Evolutionary conservation across 1,140 invertebrate genomes (phyloP), one percentile per base, ranked within the genome.

Genomic region (Sarcophaga bullata): DNA sequence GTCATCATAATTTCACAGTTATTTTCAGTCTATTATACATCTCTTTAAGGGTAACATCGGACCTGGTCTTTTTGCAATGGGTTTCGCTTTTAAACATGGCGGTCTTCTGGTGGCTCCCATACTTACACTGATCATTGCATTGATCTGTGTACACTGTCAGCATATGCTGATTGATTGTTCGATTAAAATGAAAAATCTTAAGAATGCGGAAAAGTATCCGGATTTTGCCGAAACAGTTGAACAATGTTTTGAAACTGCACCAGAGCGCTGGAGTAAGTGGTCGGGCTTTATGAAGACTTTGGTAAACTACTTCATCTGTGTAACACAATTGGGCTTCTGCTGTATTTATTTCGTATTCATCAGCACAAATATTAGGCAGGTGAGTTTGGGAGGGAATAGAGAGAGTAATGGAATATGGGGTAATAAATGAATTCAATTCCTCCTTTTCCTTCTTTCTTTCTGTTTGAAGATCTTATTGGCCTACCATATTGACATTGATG

Each of bases 301-400:
- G 83, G 93, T 96, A 82, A 95, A 96, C 89, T 81, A 93, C 10
- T 96, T 97, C 90, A 92, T 98, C 54, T 96, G 96, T 87, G 91
- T 98, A 78, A 98, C 97, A 49, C 97, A 98, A 91, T 91, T 98
- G 84, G 97, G 97, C 84, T 98, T 98, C 91, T 98, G 97, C 90
- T 97, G 96, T 91, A 95, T 98, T 25, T 98, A 98, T 91, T 95
- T 97, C 86, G 95, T 98, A 50, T 98, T 98, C 91, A 95, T 98
- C 85, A 94, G 96, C 25, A 93, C 93, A 72, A 98, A 96, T 89
- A 89, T 96, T 83, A 92, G 95, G 89, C 92, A 95, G 92, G 95
- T 96, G 82, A 86, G 86, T 83, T 46, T 80, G 17, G 6, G 19
- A 9, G 62, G 62, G 17, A 37, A 47, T 10, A 46, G 25, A 46